These are phyloP conservation scores for Petrocephalus zakoni DNA, from an alignment of 2,113 vertebrate species.

Conservation along the genomic window DNA sequence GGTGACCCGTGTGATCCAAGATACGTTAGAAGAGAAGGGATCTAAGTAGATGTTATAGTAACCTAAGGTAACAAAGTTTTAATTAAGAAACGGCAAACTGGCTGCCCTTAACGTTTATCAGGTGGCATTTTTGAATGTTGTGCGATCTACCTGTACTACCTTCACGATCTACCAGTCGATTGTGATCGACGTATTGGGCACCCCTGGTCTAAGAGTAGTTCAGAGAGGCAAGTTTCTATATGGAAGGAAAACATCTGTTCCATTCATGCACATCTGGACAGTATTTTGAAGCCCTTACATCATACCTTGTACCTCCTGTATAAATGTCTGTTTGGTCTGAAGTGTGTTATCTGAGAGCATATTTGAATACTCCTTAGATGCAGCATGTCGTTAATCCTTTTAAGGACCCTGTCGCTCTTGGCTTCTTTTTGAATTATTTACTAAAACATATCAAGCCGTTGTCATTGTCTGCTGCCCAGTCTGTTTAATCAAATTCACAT, in stretches of 20 bases:
- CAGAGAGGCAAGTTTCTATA: not conserved
- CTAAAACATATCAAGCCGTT: not conserved
- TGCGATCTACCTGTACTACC: too few species aligned
- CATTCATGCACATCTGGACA: slow-evolving; percentile 7
- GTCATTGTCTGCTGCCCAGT: not conserved
- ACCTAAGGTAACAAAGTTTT: too few species aligned
- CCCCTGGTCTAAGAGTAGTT: not conserved
- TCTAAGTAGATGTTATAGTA: too few species aligned
- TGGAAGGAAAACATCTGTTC: not conserved
- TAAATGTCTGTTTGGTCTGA: slow-evolving; percentile 5
- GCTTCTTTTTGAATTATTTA: not conserved
- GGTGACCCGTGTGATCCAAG: too few species aligned
- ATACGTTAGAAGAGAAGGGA: too few species aligned
- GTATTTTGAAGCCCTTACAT: not conserved
- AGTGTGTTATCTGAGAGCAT: not conserved
- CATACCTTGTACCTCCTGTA: not conserved
- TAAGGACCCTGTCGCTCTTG: not conserved
- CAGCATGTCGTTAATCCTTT: not conserved
- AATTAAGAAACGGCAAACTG: too few species aligned
- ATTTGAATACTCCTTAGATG: not conserved
- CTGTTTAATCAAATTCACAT: not conserved
- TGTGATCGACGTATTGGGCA: too few species aligned
- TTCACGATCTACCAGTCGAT: too few species aligned
- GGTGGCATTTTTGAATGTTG: too few species aligned
- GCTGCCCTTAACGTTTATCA: too few species aligned